Conservation (phyloP, 2,113 vertebrate species). For the Scortum barcoo region DNA sequence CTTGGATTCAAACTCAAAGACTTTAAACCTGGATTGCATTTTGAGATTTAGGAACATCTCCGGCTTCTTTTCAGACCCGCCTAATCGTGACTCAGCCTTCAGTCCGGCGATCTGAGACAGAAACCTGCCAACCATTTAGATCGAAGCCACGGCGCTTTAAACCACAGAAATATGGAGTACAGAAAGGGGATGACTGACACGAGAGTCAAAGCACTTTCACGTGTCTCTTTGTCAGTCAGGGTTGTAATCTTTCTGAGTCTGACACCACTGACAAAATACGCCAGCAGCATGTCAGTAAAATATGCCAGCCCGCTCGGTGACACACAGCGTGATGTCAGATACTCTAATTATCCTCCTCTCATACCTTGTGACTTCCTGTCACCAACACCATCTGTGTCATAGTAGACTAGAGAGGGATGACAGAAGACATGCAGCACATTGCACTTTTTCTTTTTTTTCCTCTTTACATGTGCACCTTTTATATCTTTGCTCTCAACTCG, state of each 20-base stretch:
- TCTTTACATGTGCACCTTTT: constrained; percentile 8
- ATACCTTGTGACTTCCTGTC: constrained; percentile 34
- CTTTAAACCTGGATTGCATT: neutral
- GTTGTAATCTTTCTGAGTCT: neutral
- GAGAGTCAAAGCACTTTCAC: neutral
- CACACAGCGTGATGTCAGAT: constrained; percentile 22
- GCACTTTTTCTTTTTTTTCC: constrained; percentile 15
- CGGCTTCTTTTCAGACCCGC: neutral
- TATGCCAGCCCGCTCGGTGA: neutral
- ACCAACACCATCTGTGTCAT: neutral
- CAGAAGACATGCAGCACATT: constrained; percentile 2
- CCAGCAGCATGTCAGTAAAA: constrained; percentile 27
- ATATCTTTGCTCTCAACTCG: constrained; percentile 15
- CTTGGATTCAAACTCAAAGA: constrained; percentile 5
- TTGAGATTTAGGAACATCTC: constrained; percentile 11
- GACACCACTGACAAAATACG: constrained; percentile 42
- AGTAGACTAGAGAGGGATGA: neutral
- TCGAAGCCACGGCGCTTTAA: constrained; percentile 7
- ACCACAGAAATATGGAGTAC: constrained; percentile 2
- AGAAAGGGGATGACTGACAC: neutral
- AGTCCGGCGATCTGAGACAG: constrained; percentile 28
- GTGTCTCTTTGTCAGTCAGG: neutral
- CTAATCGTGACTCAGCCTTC: constrained; percentile 30
- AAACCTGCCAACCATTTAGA: constrained; percentile 21
- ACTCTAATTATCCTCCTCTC: constrained; percentile 39